phyloP scores from a whole-genome alignment of 2,888 invertebrate genomes.

The Geophilus truncorum region DNA sequence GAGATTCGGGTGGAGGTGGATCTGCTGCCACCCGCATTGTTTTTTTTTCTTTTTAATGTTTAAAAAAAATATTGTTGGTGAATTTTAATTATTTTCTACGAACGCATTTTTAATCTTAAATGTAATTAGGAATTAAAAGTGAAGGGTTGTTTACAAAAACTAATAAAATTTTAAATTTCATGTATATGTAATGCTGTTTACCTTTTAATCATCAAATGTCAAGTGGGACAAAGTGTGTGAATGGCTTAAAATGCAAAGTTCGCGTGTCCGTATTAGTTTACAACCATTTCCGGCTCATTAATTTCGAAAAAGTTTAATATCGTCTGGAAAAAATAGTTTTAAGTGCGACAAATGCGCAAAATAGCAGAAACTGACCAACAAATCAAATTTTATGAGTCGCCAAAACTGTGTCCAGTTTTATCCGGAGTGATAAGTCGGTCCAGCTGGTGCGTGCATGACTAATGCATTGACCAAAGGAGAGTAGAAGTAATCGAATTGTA shows the following conservation, averaged over 20 bases:
- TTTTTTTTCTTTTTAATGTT: background rate
- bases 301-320: background rate
- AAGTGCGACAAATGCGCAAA: background rate
- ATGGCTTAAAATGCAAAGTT: background rate
- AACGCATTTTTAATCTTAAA: background rate
- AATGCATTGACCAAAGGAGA: background rate
- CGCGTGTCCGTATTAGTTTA: background rate
- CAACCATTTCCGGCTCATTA: background rate
- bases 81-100: background rate
- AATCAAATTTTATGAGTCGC: background rate
- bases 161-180: too few species aligned
- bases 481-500: background rate
- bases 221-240: background rate
- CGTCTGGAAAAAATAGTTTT: background rate
- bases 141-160: too few species aligned
- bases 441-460: conserved; percentile 10
- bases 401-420: too few species aligned
- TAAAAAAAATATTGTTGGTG: background rate
- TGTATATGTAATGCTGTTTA: too few species aligned
- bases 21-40: conserved; percentile 9
- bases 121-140: background rate
- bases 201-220: too few species aligned
- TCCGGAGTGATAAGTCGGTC: background rate
- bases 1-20: background rate
- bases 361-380: background rate